Evolutionary conservation across 2,113 vertebrate species (phyloP).

Genomic region (Egretta garzetta): DNA sequence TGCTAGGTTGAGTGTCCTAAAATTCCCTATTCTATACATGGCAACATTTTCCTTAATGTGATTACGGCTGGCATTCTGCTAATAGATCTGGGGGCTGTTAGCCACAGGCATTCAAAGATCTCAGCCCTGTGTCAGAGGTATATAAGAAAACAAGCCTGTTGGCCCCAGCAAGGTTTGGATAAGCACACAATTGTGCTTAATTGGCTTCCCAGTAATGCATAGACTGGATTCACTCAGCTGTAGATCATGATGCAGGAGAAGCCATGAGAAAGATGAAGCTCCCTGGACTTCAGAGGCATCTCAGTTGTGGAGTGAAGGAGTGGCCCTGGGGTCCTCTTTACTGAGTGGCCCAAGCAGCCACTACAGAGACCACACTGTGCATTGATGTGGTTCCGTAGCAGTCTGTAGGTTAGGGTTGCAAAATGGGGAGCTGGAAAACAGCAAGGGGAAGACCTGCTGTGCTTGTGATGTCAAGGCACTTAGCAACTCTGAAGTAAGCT

Average conservation of each 20-base stretch:
- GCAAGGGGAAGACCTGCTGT: background rate
- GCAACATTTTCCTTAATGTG: background rate
- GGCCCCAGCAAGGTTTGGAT: background rate
- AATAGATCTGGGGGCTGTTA: background rate
- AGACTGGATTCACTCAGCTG: background rate
- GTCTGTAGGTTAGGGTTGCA: background rate
- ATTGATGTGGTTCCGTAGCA: background rate
- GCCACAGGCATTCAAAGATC: background rate
- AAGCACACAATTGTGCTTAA: background rate
- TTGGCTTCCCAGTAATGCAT: background rate
- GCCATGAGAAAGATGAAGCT: background rate
- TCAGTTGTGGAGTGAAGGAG: background rate
- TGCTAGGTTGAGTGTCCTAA: background rate
- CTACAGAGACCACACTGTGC: background rate
- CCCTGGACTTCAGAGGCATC: background rate
- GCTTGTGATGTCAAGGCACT: background rate
- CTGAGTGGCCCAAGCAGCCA: background rate
- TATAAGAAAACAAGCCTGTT: background rate
- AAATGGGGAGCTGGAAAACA: background rate
- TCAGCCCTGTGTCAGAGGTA: background rate
- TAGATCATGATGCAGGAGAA: background rate
- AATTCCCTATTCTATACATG: background rate
- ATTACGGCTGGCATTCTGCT: background rate
- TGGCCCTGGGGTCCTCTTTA: background rate
- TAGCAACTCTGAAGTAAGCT: background rate